These are phyloP conservation scores for Nesometra sesokonis DNA, from an alignment of 35 echinoderm and acorn worm species.

Conservation along the genomic window DNA sequence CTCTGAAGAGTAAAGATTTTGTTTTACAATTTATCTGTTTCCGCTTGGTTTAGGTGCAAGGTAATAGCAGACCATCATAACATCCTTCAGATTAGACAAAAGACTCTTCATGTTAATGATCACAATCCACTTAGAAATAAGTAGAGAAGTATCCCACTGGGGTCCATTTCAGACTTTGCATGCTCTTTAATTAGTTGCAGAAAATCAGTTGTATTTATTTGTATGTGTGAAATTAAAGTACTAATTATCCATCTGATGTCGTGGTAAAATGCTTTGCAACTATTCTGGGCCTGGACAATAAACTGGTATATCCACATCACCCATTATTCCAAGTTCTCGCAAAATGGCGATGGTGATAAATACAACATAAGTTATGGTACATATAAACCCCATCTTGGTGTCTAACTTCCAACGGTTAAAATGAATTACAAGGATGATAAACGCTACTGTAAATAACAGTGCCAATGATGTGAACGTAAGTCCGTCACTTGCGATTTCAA, in stretches of 20 bases:
- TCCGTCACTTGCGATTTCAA: slow-evolving; percentile 43
- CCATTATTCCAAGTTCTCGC: slow-evolving; percentile 21
- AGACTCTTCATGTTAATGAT: too few species aligned
- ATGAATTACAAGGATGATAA: slow-evolving; percentile 54
- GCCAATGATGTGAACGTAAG: slow-evolving; percentile 48
- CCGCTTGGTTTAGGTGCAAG: too few species aligned
- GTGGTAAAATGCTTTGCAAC: too few species aligned
- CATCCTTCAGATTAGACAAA: too few species aligned
- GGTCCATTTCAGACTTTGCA: too few species aligned
- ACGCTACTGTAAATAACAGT: slow-evolving; percentile 53
- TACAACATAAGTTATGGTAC: slow-evolving; percentile 10
- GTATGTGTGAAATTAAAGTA: neutral
- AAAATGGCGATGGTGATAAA: slow-evolving; percentile 36
- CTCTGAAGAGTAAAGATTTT: too few species aligned
- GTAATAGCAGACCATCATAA: too few species aligned
- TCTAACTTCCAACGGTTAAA: slow-evolving; percentile 74
- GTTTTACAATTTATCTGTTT: too few species aligned
- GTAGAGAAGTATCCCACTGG: too few species aligned
- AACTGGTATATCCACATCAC: slow-evolving; percentile 9
- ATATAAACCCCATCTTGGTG: slow-evolving; percentile 36
- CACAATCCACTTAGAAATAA: too few species aligned
- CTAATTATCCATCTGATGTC: neutral
- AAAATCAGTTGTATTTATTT: neutral
- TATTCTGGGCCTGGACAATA: slow-evolving; percentile 23
- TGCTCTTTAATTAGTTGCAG: neutral